Conservation (phyloP, 2,888 invertebrate genomes). For the Pandemis cinnamomeana region DNA sequence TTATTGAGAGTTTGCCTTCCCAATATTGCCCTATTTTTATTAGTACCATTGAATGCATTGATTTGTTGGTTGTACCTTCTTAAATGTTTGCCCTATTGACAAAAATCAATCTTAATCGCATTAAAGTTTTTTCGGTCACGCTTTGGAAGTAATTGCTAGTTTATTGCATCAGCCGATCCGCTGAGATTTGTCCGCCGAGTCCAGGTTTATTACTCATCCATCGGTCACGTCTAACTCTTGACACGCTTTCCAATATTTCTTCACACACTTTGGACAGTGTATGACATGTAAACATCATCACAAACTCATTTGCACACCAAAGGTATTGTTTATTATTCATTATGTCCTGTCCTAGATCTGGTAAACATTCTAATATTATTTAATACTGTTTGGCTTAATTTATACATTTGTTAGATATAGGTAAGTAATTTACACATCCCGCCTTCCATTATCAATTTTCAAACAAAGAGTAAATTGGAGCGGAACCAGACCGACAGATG, state of each 20-base stretch:
- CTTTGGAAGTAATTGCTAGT: conserved; percentile 17
- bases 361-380: not conserved
- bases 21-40: not conserved
- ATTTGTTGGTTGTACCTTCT: not conserved
- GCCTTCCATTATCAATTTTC: conserved; percentile 19
- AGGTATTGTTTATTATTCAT: not conserved
- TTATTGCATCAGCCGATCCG: conserved; percentile 42
- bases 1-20: not conserved
- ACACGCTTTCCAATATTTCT: conserved; percentile 57
- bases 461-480: conserved; percentile 14
- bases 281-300: conserved; percentile 27
- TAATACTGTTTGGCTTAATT: not conserved
- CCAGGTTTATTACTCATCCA: conserved; percentile 39
- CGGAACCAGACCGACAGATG: not conserved
- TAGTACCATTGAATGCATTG: not conserved
- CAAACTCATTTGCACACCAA: conserved; percentile 20
- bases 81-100: not conserved
- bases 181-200: conserved; percentile 36
- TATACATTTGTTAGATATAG: not conserved
- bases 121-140: conserved; percentile 10
- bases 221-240: conserved; percentile 47
- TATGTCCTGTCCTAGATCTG: conserved; percentile 4
- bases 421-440: conserved; percentile 23
- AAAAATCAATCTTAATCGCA: not conserved
- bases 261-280: conserved; percentile 33